These are phyloP conservation scores for Deroplatys truncata DNA, from an alignment of 2,888 invertebrate species.

Conservation along the genomic window DNA sequence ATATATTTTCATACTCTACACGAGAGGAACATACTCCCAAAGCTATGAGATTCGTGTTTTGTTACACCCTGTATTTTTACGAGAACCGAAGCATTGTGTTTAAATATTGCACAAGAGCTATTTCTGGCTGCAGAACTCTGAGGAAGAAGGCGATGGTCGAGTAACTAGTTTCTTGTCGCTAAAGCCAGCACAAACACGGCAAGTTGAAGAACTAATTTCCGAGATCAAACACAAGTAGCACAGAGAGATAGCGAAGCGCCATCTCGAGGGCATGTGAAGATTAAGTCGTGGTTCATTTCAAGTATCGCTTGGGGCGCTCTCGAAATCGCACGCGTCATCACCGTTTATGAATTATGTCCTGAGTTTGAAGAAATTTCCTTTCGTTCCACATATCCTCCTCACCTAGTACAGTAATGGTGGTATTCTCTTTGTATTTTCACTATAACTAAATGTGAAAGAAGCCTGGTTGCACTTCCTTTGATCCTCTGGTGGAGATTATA, in stretches of 20 bases:
- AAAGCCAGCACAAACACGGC: background rate
- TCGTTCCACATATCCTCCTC: background rate
- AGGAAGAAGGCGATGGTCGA: background rate
- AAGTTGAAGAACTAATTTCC: background rate
- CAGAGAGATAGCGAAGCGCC: background rate
- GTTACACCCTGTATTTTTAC: no score
- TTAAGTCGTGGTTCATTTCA: background rate
- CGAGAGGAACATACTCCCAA: no score
- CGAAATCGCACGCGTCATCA: background rate
- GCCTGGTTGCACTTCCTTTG: no score
- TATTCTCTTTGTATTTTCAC: background rate
- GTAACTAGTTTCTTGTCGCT: background rate
- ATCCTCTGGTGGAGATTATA: no score
- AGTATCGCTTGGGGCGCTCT: background rate
- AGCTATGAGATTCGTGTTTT: no score
- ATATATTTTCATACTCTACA: no score
- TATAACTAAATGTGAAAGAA: no score
- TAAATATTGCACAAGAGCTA: no score
- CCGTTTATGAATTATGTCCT: background rate
- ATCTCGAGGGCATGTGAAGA: background rate
- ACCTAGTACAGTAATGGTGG: background rate
- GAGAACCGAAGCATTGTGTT: no score
- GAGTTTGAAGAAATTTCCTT: background rate
- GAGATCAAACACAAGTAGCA: background rate
- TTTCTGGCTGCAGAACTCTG: no score